Evolutionary conservation across 2,113 vertebrate species (phyloP), one percentile per base, ranked within the genome.

Genomic region (Psephotus haematonotus): DNA sequence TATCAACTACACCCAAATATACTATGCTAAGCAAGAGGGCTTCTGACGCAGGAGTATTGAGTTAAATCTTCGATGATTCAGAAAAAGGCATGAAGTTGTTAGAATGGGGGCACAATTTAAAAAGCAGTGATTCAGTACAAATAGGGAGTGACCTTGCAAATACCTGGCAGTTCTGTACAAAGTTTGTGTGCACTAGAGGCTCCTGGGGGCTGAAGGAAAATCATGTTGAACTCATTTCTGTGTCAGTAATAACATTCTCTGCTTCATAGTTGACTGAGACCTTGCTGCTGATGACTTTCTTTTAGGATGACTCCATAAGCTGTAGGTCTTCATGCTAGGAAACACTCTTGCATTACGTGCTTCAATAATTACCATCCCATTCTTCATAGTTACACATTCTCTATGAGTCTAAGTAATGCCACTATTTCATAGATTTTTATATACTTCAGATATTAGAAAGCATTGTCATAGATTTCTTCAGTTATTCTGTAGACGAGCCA

Each of bases 281-380:
- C 17, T 55, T 69, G 29, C 35, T 82, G 35, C 57, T 87, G 55
- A 0, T 75, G 75, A 37, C 15, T 75, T 59, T 79, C 9, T 60
- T 49, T 47, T 44, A 82, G 44, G 29, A 43, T 68, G 23, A 59
- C 43, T 95, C 78, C 13, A 67, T 53, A 81, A 87, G 5, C 8
- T 19, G 17, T n/a, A 78, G 55, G 31, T 62, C 46, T 82, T 92
- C 17, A 37, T 52, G 16, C 41, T 67, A 67, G 43, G 19, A 74
- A 87, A 68, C 3, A 9, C 5, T 71, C 13, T 13, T 53, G 37
- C 13, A 47, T 8, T 50, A 33, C 0, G 0, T 60, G 33, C 47
- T 76, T 88, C 52, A n/a, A 4, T 52, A 76, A 62, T 86, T 69
- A 47, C 19, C 28, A 76, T 65, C 63, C 44, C 23, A 37, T 62